A percentile compares a stretch with the other conserved stretches of the same genome.
Conservation (phyloP, 2,888 invertebrate species). For the Ochlodes sylvanus region DNA sequence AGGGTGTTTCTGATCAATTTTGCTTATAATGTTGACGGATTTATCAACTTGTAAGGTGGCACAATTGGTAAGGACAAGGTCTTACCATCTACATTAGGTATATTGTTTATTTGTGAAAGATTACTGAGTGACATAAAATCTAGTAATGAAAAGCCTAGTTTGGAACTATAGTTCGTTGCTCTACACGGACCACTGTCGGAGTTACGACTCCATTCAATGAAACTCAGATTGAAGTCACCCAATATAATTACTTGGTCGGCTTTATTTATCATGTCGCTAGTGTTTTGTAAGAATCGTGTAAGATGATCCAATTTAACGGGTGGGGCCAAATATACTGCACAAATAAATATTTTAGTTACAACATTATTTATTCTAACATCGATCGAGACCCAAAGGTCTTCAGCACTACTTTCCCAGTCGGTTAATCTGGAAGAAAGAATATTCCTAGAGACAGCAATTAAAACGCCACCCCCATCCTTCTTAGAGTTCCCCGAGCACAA, state of each 20-base stretch:
- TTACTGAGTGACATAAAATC: constrained; percentile 41
- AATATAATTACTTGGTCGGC: constrained; percentile 39
- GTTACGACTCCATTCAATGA: constrained; percentile 36
- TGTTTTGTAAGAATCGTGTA: constrained; percentile 25
- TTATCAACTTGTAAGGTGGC: constrained; percentile 8
- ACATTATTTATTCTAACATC: constrained; percentile 14
- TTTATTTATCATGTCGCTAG: constrained; percentile 24
- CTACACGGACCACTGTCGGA: constrained; percentile 13
- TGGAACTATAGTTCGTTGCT: constrained; percentile 30
- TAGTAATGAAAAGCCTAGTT: constrained; percentile 36
- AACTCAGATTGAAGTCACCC: constrained; percentile 42
- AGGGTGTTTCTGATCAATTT: constrained; percentile 40
- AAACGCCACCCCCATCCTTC: constrained; percentile 38
- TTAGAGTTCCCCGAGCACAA: not conserved
- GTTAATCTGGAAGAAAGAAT: constrained; percentile 19
- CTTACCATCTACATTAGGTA: constrained; percentile 37
- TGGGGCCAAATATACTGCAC: constrained; percentile 40
- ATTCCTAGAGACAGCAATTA: constrained; percentile 29
- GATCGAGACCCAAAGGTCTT: constrained; percentile 36
- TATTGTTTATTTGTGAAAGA: constrained; percentile 39
- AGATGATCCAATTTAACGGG: constrained; percentile 32
- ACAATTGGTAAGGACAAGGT: constrained; percentile 38
- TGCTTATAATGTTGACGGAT: constrained; percentile 35
- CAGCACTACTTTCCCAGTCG: constrained; percentile 27
- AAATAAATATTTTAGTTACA: constrained; percentile 31